Evolutionary conservation across 2,113 vertebrate genomes (phyloP).

Genomic region (Centrocercus urophasianus): DNA sequence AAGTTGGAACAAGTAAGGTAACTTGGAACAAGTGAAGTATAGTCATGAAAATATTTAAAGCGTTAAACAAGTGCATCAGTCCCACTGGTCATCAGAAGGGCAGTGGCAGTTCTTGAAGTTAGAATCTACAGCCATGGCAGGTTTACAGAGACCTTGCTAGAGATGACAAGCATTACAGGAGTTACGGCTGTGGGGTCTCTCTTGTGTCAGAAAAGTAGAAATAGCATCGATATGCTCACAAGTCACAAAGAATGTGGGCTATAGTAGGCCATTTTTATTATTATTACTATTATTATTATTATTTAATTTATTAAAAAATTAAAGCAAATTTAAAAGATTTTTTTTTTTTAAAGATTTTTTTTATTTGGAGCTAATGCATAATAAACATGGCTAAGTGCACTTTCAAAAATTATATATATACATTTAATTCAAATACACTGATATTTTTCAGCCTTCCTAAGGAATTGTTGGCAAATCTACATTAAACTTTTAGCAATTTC

Average conservation of each 20-base stretch:
- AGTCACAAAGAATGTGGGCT: background rate
- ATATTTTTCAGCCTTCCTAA: background rate
- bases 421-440: background rate
- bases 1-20: background rate
- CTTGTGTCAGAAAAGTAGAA: background rate
- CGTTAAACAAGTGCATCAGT: background rate
- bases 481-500: background rate
- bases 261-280: background rate
- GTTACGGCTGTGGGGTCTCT: background rate
- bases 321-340: background rate
- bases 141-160: background rate
- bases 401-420: background rate
- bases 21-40: background rate
- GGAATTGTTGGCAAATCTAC: background rate
- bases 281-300: too few relatives aligned
- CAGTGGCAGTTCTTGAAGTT: slow-evolving; percentile 11
- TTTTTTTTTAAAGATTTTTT: too few relatives aligned
- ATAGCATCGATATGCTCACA: background rate
- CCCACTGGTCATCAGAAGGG: background rate
- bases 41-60: background rate
- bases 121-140: background rate
- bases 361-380: background rate
- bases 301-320: background rate
- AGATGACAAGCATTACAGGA: background rate
- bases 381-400: background rate